Percentiles rank a stretch among this genome's conserved stretches.
phyloP scores from a whole-genome alignment of 2,113 vertebrate species.

The Ceyx melanurus region DNA sequence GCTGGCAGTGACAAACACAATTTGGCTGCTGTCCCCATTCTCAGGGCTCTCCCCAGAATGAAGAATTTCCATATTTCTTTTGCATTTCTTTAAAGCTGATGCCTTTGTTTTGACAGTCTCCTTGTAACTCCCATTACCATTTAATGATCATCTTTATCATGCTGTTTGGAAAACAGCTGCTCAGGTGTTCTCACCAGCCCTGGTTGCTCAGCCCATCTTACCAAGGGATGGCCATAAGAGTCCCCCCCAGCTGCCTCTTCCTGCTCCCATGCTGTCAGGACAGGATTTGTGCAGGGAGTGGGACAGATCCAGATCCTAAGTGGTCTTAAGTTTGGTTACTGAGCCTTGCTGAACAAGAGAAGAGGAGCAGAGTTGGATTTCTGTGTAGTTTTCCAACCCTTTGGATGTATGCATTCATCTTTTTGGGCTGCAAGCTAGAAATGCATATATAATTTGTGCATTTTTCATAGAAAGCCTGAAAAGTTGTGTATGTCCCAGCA shows the following conservation, averaged over 20 bases:
- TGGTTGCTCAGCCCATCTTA: not conserved
- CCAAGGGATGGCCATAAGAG: not conserved
- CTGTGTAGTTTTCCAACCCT: not conserved
- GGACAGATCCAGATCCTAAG: not conserved
- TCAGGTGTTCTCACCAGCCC: not conserved
- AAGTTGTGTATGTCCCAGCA: not conserved
- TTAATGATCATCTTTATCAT: not conserved
- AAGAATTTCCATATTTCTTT: rapidly evolving
- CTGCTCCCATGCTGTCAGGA: not conserved
- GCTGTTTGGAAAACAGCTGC: not conserved
- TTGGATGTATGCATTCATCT: not conserved
- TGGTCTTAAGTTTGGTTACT: not conserved
- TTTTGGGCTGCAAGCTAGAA: not conserved
- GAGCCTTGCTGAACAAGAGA: not conserved
- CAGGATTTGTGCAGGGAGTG: not conserved
- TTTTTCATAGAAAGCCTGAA: not conserved
- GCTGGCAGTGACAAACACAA: not conserved
- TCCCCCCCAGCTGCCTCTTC: not conserved
- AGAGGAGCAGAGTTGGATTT: not conserved
- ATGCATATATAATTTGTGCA: not conserved
- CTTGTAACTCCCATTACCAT: not conserved
- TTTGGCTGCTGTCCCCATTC: not conserved
- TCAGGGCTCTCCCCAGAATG: not conserved
- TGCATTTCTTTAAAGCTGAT: not conserved
- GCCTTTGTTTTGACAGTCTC: not conserved